Percentiles rank a stretch among this genome's conserved stretches.
Evolutionary conservation across 2,888 invertebrate genomes (phyloP).

Genomic region (Sarcophaga subvicina): DNA sequence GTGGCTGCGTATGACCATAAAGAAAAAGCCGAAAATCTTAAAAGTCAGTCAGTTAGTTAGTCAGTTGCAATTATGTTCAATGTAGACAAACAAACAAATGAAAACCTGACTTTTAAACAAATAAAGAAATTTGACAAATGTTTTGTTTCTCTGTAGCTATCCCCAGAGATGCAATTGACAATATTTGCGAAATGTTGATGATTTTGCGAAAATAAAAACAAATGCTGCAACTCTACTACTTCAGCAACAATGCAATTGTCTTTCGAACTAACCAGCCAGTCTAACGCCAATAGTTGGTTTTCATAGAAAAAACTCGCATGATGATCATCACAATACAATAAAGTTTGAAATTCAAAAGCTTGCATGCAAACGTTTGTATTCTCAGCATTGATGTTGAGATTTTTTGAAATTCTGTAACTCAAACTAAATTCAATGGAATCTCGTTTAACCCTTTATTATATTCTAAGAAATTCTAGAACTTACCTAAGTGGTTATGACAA

Average conservation of each 20-base stretch:
- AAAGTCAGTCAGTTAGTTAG: slow-evolving; percentile 63
- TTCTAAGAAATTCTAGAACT: no score
- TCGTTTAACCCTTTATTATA: slow-evolving; percentile 26
- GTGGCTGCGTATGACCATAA: slow-evolving; percentile 34
- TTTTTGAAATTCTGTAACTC: slow-evolving; percentile 29
- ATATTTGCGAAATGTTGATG: slow-evolving; percentile 48
- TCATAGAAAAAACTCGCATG: slow-evolving; percentile 64
- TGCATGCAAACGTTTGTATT: slow-evolving; percentile 17
- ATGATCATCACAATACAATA: slow-evolving; percentile 56
- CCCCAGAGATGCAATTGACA: slow-evolving; percentile 55
- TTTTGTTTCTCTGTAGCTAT: slow-evolving; percentile 50
- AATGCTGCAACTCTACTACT: neutral
- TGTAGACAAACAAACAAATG: slow-evolving; percentile 32
- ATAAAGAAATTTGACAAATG: slow-evolving; percentile 47
- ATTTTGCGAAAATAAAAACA: slow-evolving; percentile 36
- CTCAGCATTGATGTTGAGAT: slow-evolving; percentile 1
- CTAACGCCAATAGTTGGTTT: slow-evolving; percentile 9
- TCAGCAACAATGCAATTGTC: slow-evolving; percentile 25
- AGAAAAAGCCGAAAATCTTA: slow-evolving; percentile 65
- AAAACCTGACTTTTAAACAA: neutral
- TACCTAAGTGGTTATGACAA: no score
- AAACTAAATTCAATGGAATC: slow-evolving; percentile 32
- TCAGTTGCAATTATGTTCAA: slow-evolving; percentile 60
- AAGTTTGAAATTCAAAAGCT: slow-evolving; percentile 26
- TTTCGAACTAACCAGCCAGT: slow-evolving; percentile 35